Conservation (phyloP, 1,140 invertebrate species). For the Venustaconcha ellipsiformis region DNA sequence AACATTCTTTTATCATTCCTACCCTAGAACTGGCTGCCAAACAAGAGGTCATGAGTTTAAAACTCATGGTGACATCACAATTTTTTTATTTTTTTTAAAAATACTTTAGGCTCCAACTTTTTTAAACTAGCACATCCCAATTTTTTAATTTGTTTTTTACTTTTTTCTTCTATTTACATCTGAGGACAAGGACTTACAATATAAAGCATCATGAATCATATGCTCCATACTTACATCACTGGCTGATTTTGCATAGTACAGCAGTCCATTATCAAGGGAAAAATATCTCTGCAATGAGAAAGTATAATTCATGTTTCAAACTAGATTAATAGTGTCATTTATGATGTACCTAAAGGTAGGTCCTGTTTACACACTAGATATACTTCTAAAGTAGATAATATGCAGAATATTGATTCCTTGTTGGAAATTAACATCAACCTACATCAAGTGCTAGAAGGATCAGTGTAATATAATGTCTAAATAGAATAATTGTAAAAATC, state of each 20-base stretch:
- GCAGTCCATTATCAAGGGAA: slow-evolving; percentile 82
- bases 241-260: slow-evolving; percentile 84
- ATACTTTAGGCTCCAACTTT: too few species aligned
- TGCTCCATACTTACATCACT: slow-evolving; percentile 72
- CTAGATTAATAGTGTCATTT: too few species aligned
- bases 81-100: too few species aligned
- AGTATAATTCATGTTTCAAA: slow-evolving; percentile 20
- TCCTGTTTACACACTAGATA: too few species aligned
- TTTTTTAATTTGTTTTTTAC: too few species aligned
- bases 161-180: too few species aligned
- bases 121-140: too few species aligned
- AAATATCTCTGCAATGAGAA: slow-evolving; percentile 80
- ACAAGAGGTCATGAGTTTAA: too few species aligned
- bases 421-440: not conserved
- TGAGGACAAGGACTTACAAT: not conserved
- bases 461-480: not conserved
- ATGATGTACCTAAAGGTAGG: too few species aligned
- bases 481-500: not conserved
- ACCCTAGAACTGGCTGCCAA: too few species aligned
- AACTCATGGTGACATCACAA: too few species aligned
- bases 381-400: not conserved
- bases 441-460: not conserved
- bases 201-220: not conserved
- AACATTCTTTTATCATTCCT: too few species aligned
- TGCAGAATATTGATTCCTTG: not conserved